Evolutionary conservation across 2,113 vertebrate genomes (phyloP).

Genomic region (Entelurus aequoreus): DNA sequence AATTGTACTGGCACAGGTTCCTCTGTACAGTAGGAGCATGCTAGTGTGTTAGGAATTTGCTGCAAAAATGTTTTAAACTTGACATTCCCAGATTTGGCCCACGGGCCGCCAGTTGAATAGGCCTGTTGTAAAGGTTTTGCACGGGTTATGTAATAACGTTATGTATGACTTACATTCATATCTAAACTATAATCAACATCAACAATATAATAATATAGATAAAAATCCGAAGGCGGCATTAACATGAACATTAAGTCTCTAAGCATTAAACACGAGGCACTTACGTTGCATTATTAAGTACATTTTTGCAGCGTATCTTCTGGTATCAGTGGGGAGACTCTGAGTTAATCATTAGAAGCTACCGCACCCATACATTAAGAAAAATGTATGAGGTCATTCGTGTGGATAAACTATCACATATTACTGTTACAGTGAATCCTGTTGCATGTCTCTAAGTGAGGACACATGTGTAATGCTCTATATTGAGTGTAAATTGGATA

Average conservation of each 20-base stretch:
- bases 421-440: constrained; percentile 7
- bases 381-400: constrained; percentile 2
- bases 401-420: constrained; percentile 3
- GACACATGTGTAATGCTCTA: background rate
- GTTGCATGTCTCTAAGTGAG: background rate
- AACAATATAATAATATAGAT: too few relatives aligned
- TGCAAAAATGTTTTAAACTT: too few relatives aligned
- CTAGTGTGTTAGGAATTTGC: too few relatives aligned
- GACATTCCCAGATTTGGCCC: too few relatives aligned
- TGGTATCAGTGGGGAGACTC: constrained; percentile 3
- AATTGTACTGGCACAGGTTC: too few relatives aligned
- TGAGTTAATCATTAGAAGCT: constrained; percentile 7
- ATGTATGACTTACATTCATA: too few relatives aligned
- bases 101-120: too few relatives aligned
- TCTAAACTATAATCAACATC: background rate
- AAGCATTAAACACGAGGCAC: constrained; percentile 11
- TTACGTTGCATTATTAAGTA: constrained; percentile 34
- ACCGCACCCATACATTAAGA: background rate
- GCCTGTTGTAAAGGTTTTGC: too few relatives aligned
- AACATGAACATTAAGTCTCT: constrained; percentile 18
- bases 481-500: too few relatives aligned
- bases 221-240: constrained; percentile 9
- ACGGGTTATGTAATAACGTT: too few relatives aligned
- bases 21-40: too few relatives aligned
- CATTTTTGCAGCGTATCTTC: constrained; percentile 26